phyloP scores from a whole-genome alignment of 2,888 invertebrate species.

The Dugesia japonica region DNA sequence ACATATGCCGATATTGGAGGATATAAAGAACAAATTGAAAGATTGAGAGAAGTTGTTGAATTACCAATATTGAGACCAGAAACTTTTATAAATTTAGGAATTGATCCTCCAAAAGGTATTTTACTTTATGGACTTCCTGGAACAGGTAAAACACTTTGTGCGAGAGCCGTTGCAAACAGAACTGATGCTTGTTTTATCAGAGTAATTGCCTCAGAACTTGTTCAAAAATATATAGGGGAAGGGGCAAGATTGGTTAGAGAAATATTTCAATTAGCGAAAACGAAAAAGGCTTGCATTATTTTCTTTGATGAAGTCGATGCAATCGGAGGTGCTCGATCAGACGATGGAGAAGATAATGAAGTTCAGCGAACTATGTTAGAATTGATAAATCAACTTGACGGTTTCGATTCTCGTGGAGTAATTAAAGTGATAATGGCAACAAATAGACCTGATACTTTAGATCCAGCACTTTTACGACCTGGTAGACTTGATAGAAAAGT shows the following conservation, averaged over 20 bases:
- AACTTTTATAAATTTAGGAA: constrained; percentile 84
- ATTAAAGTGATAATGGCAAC: constrained; percentile 72
- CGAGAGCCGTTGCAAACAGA: constrained; percentile 88
- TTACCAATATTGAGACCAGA: constrained; percentile 60
- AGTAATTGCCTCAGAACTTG: constrained; percentile 79
- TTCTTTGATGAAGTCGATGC: constrained; percentile 99
- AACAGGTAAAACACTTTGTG: constrained; percentile 92
- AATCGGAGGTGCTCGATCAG: constrained; percentile 74
- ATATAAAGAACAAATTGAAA: no score
- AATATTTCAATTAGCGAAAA: constrained; percentile 95
- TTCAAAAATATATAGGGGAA: constrained; percentile 81
- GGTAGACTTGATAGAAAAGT: constrained; percentile 70
- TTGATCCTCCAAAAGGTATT: no score
- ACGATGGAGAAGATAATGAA: no score
- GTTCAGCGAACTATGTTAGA: constrained; percentile 92
- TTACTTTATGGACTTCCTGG: constrained; percentile 95
- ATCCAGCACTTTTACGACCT: constrained; percentile 54
- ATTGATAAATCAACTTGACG: constrained; percentile 91
- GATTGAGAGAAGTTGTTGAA: constrained; percentile 90
- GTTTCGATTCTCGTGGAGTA: constrained; percentile 82
- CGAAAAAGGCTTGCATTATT: constrained; percentile 93
- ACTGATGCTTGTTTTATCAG: no score
- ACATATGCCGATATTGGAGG: no score
- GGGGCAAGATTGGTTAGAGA: constrained; percentile 98
- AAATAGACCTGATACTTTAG: constrained; percentile 89